Evolutionary conservation across 2,113 vertebrate genomes (phyloP).

Genomic region (Suncus etruscus): DNA sequence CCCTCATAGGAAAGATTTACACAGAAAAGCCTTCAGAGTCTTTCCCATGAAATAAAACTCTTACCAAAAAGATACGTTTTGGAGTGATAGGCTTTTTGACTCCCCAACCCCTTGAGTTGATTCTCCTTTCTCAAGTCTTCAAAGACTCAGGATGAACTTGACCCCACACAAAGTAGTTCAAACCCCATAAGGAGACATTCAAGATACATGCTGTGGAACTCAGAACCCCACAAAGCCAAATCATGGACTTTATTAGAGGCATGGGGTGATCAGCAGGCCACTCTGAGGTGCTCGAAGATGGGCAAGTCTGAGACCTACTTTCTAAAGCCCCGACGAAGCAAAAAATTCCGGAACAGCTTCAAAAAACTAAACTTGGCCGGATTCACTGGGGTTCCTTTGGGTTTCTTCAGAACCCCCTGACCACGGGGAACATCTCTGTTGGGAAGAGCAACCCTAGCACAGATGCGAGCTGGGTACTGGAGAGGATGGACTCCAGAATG

Average conservation of each 20-base stretch:
- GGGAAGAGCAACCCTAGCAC: not conserved
- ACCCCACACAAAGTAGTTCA: not conserved
- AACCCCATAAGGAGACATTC: not conserved
- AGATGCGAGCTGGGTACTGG: not conserved
- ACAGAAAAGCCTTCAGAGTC: not conserved
- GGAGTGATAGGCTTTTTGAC: not conserved
- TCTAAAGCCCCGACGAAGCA: conserved; percentile 48
- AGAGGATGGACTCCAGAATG: not conserved
- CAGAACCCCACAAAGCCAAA: conserved; percentile 11
- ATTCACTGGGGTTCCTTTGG: not conserved
- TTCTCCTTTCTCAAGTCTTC: not conserved
- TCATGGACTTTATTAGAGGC: conserved; percentile 73
- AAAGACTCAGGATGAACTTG: not conserved
- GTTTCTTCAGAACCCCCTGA: not conserved
- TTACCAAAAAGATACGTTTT: not conserved
- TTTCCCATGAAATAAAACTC: not conserved
- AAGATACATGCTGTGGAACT: not conserved
- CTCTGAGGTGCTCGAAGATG: not conserved
- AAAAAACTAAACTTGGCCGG: conserved; percentile 56
- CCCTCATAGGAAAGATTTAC: too few relatives aligned
- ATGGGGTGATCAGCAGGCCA: not conserved
- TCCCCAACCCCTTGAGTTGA: not conserved
- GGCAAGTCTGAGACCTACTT: conserved; percentile 26
- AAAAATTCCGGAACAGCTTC: conserved; percentile 62
- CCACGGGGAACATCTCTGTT: not conserved